These are phyloP conservation scores for Cephus pygmeus DNA, from an alignment of 2,888 invertebrate genomes.

Conservation along the genomic window DNA sequence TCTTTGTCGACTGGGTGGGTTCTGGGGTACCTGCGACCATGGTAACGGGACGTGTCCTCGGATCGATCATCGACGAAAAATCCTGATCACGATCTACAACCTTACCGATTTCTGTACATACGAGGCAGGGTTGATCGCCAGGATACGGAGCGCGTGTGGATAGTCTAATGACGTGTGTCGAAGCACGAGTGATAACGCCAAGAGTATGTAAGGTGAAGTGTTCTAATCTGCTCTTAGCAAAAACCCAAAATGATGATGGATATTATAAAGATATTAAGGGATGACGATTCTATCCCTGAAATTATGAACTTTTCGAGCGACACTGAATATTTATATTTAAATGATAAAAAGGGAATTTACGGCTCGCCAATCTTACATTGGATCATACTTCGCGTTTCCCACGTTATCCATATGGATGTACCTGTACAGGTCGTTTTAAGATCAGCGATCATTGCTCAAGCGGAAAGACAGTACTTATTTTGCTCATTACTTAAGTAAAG, in stretches of 20 bases:
- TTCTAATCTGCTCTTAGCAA: not conserved
- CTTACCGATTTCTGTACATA: not conserved
- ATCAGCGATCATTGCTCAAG: not conserved
- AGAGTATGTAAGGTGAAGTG: not conserved
- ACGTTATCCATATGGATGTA: not conserved
- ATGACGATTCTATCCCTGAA: not conserved
- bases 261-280: not conserved
- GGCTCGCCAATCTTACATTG: not conserved
- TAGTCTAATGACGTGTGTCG: not conserved
- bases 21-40: not conserved
- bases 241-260: not conserved
- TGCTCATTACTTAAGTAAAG: not conserved
- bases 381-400: not conserved
- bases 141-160: not conserved
- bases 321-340: not conserved
- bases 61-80: not conserved
- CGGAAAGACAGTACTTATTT: not conserved
- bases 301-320: not conserved
- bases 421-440: not conserved
- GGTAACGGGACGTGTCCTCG: not conserved
- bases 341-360: not conserved
- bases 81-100: not conserved
- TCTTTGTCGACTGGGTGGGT: not conserved
- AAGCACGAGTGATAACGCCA: not conserved
- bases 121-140: not conserved